Percentiles rank a stretch among this genome's conserved stretches.
Evolutionary conservation across 2,113 vertebrate genomes (phyloP).

Genomic region (Diglossa brunneiventris): DNA sequence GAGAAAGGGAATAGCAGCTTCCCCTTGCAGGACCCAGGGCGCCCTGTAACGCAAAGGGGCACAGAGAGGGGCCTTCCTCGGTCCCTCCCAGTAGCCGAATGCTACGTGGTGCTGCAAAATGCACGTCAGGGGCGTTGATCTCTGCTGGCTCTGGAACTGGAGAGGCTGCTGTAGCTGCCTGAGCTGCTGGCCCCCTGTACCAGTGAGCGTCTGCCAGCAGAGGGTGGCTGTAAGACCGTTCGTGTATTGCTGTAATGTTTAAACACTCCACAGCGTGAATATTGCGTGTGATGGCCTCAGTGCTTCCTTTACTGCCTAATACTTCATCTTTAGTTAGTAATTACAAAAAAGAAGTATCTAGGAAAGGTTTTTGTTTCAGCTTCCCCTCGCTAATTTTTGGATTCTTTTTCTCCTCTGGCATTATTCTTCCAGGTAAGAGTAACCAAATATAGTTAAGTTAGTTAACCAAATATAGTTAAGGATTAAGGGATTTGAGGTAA

Average conservation of each 20-base stretch:
- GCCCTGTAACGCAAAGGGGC: fast-evolving
- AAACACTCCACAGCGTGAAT: not conserved
- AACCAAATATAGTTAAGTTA: not conserved
- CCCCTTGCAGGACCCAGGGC: fast-evolving
- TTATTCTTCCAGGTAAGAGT: not conserved
- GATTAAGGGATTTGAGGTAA: not conserved
- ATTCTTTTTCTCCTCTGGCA: not conserved
- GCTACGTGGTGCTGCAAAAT: fast-evolving
- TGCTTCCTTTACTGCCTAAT: not conserved
- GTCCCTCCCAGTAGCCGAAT: fast-evolving
- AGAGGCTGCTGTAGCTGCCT: not conserved
- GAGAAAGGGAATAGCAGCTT: not conserved
- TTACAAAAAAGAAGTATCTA: not conserved
- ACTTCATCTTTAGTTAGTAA: not conserved
- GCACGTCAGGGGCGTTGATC: fast-evolving
- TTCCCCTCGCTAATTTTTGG: not conserved
- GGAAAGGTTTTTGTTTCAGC: not conserved
- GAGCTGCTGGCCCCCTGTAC: not conserved
- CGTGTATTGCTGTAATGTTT: not conserved
- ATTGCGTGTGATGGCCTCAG: fast-evolving
- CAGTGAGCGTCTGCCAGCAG: not conserved
- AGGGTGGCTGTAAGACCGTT: not conserved
- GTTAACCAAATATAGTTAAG: not conserved
- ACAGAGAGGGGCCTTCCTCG: fast-evolving
- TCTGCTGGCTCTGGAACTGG: not conserved